Evolutionary conservation across 2,888 invertebrate species (phyloP).

Genomic region (Campoletis raptor): DNA sequence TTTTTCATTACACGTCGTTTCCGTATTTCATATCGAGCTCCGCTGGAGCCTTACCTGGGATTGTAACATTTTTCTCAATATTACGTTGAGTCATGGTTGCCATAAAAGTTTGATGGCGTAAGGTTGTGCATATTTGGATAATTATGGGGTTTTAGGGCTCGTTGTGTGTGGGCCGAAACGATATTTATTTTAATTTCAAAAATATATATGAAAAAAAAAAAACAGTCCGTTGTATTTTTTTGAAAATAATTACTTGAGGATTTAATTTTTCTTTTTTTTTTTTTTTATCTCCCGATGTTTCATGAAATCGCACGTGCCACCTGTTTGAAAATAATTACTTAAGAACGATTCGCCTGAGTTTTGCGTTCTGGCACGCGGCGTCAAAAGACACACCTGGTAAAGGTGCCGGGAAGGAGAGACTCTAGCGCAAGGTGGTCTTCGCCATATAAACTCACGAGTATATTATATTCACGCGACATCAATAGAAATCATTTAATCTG

Average conservation of each 20-base stretch:
- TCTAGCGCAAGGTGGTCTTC: constrained; percentile 42
- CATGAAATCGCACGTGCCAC: constrained; percentile 33
- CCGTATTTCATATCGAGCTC: constrained; percentile 13
- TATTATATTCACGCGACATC: constrained; percentile 9
- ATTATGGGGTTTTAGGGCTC: background rate
- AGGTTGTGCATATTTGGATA: background rate
- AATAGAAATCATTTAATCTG: constrained; percentile 20
- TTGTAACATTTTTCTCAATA: background rate
- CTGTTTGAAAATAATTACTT: constrained; percentile 30
- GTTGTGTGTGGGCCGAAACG: background rate
- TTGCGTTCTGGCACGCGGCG: constrained; percentile 19
- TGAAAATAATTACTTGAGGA: background rate
- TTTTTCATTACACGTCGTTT: constrained; percentile 54
- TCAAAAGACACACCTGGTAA: constrained; percentile 61
- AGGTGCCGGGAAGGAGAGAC: background rate
- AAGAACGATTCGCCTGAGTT: constrained; percentile 7
- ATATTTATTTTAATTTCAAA: too few relatives aligned
- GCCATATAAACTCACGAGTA: constrained; percentile 1
- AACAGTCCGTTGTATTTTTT: background rate
- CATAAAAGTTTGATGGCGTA: constrained; percentile 3
- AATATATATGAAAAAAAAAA: background rate
- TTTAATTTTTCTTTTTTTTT: constrained; percentile 13
- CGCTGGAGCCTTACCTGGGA: background rate
- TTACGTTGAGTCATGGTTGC: background rate
- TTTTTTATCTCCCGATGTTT: background rate